Evolutionary conservation across 2,113 vertebrate species (phyloP), one percentile per base, ranked within the genome.

Genomic region (Notiomystis cincta): DNA sequence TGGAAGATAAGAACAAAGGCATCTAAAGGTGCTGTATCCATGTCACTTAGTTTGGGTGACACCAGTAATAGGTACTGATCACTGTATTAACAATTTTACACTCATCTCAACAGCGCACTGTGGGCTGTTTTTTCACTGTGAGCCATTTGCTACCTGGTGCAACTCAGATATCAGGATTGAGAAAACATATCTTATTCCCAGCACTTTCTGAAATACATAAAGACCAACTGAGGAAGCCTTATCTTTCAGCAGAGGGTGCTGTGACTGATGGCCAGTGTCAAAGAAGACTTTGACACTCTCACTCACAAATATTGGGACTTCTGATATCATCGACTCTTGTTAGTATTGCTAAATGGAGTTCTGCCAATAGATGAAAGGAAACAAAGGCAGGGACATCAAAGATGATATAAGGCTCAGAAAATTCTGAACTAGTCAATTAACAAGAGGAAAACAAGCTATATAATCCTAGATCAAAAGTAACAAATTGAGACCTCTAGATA

Each of bases 391-490:
- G 56, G 88, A 61, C 66, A 89, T 91, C 69, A 84, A 81, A 91
- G 71, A 87, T 42, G 27, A 15, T 40, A 81, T 13, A 72, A 88
- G 56, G 42, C 92, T 95, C 66, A 81, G 76, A 61, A 95, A 90
- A 89, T 89, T 81, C 48, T 77, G 53, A 93, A 87, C 61, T 71
- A 90, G 83, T 89, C 81, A 91, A 93, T 94, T 95, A 93, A 92
- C 57, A 94, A 48, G 47, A 90, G 24, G 50, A 94, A 90, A 94
- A 23, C 18, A 69, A 96, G 25, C 42, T 77, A 37, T 73, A 28
- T 90, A 92, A 92, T 97, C 90, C 89, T 81, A 96, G 83, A 97
- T 96, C 83, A 93, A 79, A 96, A 92, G 45, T 86, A 96, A 94
- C 60, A 94, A 94, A 94, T 83, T 61, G 87, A 90, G 67, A 94